phyloP scores from a whole-genome alignment of 2,797 vertebrate species.

The Coluber constrictor region DNA sequence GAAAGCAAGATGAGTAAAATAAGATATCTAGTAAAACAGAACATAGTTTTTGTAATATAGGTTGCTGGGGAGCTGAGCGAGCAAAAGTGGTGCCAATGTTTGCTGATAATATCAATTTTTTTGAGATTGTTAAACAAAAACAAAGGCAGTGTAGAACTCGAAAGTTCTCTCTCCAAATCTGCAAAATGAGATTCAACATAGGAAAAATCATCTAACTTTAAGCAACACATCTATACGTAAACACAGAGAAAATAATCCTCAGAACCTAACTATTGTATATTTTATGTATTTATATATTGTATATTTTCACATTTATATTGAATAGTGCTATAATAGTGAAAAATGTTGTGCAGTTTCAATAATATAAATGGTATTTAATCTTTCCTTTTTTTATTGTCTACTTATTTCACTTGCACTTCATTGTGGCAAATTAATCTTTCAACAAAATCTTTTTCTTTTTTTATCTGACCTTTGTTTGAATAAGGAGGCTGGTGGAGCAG shows the following conservation, averaged over 20 bases:
- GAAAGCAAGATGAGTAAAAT: background rate
- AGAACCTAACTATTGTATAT: background rate
- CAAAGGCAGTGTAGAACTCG: background rate
- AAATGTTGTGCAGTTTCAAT: background rate
- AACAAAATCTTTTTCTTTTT: conserved; percentile 29
- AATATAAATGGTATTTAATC: background rate
- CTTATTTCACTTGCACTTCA: conserved; percentile 14
- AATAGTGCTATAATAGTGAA: background rate
- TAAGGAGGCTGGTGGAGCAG: no score
- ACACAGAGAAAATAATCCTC: background rate
- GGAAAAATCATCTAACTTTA: background rate
- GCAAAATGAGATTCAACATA: background rate
- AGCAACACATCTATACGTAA: background rate
- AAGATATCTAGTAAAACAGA: background rate
- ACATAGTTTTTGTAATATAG: background rate
- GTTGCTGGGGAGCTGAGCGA: background rate
- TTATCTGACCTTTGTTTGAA: conserved; percentile 29
- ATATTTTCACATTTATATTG: background rate
- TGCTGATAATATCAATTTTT: background rate
- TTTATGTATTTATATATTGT: background rate
- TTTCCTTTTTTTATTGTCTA: background rate
- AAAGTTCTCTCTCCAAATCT: background rate
- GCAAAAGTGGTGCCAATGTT: background rate
- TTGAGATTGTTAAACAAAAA: background rate
- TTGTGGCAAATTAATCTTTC: conserved; percentile 41